Evolutionary conservation across 2,113 vertebrate species (phyloP).

Genomic region (Acrocephalus kingi): DNA sequence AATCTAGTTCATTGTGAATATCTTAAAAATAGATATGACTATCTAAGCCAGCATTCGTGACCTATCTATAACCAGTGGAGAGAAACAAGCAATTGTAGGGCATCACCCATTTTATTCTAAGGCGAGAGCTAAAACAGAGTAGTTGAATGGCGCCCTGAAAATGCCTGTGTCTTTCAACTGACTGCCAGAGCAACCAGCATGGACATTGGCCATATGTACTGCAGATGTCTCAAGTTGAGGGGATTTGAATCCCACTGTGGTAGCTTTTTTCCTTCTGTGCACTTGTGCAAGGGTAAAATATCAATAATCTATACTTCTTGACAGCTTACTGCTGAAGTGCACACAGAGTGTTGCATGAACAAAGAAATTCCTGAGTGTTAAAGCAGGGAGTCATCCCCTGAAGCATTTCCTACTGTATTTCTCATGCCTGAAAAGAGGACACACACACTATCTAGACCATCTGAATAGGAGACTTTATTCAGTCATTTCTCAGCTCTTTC

Average conservation of each 20-base stretch:
- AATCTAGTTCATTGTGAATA: not conserved
- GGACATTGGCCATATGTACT: not conserved
- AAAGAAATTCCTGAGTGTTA: not conserved
- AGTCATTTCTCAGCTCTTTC: not conserved
- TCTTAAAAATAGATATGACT: not conserved
- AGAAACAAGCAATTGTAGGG: not conserved
- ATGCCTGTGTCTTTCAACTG: not conserved
- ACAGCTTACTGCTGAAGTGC: not conserved
- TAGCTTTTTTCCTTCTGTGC: not conserved
- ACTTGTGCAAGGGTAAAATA: not conserved
- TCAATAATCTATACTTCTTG: not conserved
- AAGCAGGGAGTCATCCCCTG: not conserved
- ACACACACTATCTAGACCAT: not conserved
- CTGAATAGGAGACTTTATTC: not conserved
- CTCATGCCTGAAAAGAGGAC: not conserved
- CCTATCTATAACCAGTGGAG: not conserved
- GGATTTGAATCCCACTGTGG: not conserved
- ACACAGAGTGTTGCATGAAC: not conserved
- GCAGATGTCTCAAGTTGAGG: not conserved
- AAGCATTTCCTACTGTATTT: not conserved
- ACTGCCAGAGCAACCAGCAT: not conserved
- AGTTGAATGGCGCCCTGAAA: not conserved
- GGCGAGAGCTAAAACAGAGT: not conserved
- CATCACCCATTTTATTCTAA: not conserved
- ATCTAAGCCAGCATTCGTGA: not conserved